Evolutionary conservation across 2,888 invertebrate species (phyloP), one percentile per base, ranked within the genome.

Genomic region (Cylindroiulus punctatus): DNA sequence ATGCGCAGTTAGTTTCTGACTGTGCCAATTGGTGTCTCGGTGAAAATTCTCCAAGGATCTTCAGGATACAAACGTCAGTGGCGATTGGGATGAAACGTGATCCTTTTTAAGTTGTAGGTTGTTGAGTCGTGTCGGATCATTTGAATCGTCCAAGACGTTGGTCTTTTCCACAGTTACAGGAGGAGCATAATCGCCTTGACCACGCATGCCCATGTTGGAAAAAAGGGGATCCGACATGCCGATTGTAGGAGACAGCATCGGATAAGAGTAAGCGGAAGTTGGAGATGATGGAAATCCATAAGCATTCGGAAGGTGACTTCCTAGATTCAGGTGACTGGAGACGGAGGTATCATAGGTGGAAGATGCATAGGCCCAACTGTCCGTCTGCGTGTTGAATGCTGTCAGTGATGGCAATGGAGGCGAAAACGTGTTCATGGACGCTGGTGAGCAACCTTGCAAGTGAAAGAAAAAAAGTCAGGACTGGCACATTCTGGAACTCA

Each of bases 201-300:
- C 17, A 10, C 85, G 47, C 87, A 87, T 87, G 44, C 86, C 85
- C 81, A 87, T 65, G 17, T 84, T 65, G 2, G 88, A 85, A 65
- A 87, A 88, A 4, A 88, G 57, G 26, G 87, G 84, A 84, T 88
- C 88, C 17, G 86, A 32, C 85, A 88, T 84, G 17, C 87, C 65
- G 84, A 87, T 87, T n/a, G 86, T 22, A 44, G 81, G 86, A 22
- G 87, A 86, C 42, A 86, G 30, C 52, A 87, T 36, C 10, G 86
- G 85, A 57, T 88, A 88, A 10, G 87, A 87, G 76, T 87, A 87
- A 4, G 76, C 85, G 12, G 87, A 87, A 19, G 85, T 81, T 22
- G 85, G 81, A 8, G 87, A 47, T n/a, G 81, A 36, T 19, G 87
- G 65, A 85, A 85, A 87, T 10, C 85, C 85, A 36, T 87, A 87